Base-by-base conservation (phyloP, 2,888 invertebrate genomes). In the Luffia ferchaultella region DNA sequence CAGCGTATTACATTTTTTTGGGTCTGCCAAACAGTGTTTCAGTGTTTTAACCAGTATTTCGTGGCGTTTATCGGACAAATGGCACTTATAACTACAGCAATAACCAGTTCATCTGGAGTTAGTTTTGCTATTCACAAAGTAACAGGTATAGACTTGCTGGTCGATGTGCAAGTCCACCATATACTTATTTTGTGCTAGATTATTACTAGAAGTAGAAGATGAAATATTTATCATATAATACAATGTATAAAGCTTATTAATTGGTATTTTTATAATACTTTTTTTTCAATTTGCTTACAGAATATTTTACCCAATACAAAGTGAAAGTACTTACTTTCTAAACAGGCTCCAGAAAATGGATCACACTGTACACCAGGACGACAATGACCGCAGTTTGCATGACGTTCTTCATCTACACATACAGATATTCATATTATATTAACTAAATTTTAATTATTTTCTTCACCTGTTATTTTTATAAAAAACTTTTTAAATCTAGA, bases 331-430 rank as follows among this genome's bases (percentile, higher is more conserved):
- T 87, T 88, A 94, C 94, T 93, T 88, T 91, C 90, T 68, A 92
- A 89, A 74, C 94, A 95, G 57, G 91, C 92, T 19, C 93, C 93
- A 2, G 93, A 93, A 50, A 89, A 86, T 18, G 90, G 90, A 70
- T 94, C 91, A 63, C 94, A 95, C 30, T 87, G 85, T 46, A 89
- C 87, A 55, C 93, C 94, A 40, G 90, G 89, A 51, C 92, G 90
- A 67, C 94, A 94, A 61, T 93, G 92, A 56, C 87, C 88, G 67
- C 92, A 92, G 58, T 88, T 90, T 7, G 71, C 63, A 20, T 67
- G 58, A 12, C 71, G 70, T 48, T 65, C 68, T 49, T 67, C 67
- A 54, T 61, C 69, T 65, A 54, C 18, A 58, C 20, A 51, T 45
- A 52, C 47, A 42, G 17, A 50, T 20, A n/a, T n/a, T n/a, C n/a